Conservation (phyloP, 1,140 invertebrate species). For the Theocolax elegans region DNA sequence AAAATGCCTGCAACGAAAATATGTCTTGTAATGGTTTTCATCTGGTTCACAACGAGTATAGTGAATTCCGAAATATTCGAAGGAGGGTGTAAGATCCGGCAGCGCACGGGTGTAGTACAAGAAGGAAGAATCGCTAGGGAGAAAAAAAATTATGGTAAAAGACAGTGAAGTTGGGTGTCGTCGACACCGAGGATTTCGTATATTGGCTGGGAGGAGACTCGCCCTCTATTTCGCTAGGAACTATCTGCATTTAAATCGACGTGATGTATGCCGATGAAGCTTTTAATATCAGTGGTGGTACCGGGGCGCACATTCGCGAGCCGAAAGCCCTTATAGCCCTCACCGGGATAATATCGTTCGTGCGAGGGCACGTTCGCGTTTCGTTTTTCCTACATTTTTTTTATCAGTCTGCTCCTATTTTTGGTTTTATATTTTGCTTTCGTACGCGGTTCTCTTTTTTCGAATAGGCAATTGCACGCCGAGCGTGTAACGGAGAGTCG, state of each 20-base stretch:
- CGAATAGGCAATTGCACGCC: not conserved
- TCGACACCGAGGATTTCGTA: constrained; percentile 5
- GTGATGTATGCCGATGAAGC: constrained; percentile 34
- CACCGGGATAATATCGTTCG: constrained; percentile 22
- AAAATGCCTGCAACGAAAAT: too few species aligned
- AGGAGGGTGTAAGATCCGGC: too few species aligned
- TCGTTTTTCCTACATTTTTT: not conserved
- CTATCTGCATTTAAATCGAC: constrained; percentile 35
- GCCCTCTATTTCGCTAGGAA: not conserved
- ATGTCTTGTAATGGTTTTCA: too few species aligned
- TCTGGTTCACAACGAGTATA: too few species aligned
- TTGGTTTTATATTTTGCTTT: not conserved
- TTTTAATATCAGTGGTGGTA: constrained; percentile 27
- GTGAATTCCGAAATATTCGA: too few species aligned
- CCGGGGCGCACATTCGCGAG: not conserved
- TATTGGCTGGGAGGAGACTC: constrained; percentile 2
- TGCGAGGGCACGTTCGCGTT: not conserved
- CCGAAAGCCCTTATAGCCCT: constrained; percentile 26
- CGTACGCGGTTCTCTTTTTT: not conserved
- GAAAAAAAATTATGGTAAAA: constrained; percentile 13
- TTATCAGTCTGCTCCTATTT: not conserved
- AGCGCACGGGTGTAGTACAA: not conserved
- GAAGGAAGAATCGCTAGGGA: constrained; percentile 14
- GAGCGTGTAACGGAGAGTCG: not conserved
- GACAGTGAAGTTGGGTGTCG: not conserved